Evolutionary conservation across 2,113 vertebrate species (phyloP).

Genomic region (Lophura nycthemera): DNA sequence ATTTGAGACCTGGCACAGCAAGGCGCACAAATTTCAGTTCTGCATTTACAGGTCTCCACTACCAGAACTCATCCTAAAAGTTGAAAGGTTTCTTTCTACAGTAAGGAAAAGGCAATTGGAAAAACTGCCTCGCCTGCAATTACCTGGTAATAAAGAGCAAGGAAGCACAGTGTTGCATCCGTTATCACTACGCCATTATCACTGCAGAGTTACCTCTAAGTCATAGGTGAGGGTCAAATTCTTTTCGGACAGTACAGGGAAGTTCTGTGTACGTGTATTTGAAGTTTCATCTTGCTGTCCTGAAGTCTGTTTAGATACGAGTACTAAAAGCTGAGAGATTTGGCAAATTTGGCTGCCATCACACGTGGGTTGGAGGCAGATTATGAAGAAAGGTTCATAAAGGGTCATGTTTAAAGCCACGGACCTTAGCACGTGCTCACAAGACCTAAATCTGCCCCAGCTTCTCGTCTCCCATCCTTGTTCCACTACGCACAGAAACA

Average conservation of each 20-base stretch:
- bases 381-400: not conserved
- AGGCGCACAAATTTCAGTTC: not conserved
- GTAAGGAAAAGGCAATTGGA: not conserved
- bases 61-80: not conserved
- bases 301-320: not conserved
- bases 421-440: not conserved
- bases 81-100: conserved; percentile 8
- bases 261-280: not conserved
- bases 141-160: not conserved
- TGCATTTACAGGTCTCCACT: not conserved
- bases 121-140: not conserved
- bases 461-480: not conserved
- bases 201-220: accelerated
- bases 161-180: not conserved
- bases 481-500: not conserved
- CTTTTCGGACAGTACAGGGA: not conserved
- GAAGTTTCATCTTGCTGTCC: not conserved
- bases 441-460: not conserved
- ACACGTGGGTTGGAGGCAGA: not conserved
- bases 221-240: not conserved
- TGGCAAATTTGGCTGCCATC: not conserved
- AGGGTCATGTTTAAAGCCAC: not conserved
- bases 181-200: not conserved
- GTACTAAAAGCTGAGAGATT: not conserved
- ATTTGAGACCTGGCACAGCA: not conserved